phyloP scores from a whole-genome alignment of 2,797 vertebrate genomes.

The Dicrostonyx torquatus region DNA sequence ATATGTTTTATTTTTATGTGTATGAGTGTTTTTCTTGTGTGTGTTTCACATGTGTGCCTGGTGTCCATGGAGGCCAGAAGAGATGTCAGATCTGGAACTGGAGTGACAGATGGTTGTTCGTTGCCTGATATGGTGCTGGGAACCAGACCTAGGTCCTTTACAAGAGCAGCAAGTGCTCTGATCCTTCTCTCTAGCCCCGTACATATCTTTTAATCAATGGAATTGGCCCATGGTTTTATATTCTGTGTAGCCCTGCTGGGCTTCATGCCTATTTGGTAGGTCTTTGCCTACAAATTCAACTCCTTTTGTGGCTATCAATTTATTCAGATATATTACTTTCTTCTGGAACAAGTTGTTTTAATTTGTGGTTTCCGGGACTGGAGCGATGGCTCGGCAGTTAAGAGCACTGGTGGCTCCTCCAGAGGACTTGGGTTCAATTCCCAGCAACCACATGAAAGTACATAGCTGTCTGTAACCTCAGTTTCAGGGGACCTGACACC shows the following conservation, averaged over 20 bases:
- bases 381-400: neutral
- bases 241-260: too few relatives aligned
- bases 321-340: too few relatives aligned
- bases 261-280: too few relatives aligned
- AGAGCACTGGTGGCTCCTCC: neutral
- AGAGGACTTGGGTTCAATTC: neutral
- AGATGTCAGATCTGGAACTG: neutral
- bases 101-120: neutral
- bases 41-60: too few relatives aligned
- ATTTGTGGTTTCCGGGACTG: too few relatives aligned
- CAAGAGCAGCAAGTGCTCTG: neutral
- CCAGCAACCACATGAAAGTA: neutral
- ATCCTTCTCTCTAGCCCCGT: neutral
- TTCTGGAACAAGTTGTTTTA: too few relatives aligned
- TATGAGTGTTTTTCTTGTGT: too few relatives aligned
- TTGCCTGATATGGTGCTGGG: neutral
- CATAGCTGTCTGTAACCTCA: neutral
- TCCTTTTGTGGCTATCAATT: too few relatives aligned
- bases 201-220: too few relatives aligned
- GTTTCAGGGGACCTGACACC: neutral
- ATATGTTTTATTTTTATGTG: neutral
- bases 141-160: neutral
- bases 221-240: too few relatives aligned
- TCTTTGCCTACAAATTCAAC: too few relatives aligned
- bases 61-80: too few relatives aligned